Conservation (phyloP, 2,797 vertebrate species). For the Micromesistius poutassou region DNA sequence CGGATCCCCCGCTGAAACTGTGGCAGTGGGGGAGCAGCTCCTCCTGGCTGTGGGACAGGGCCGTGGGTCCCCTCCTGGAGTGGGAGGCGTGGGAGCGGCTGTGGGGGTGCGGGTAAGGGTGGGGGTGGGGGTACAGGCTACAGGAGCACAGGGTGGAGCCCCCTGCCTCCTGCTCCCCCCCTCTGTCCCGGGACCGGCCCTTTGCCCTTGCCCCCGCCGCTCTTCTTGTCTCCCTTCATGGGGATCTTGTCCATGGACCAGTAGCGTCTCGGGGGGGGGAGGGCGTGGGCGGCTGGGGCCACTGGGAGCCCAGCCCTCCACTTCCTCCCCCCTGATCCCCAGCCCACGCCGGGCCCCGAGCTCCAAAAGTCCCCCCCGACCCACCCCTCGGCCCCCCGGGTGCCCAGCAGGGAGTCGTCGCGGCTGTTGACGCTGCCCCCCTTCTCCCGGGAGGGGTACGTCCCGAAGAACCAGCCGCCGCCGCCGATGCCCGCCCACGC, state of each 20-base stretch:
- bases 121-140: constrained; percentile 73
- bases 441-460: constrained; percentile 79
- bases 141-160: constrained; percentile 70
- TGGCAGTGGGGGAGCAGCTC: constrained; percentile 80
- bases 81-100: constrained; percentile 70
- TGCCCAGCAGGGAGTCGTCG: constrained; percentile 74
- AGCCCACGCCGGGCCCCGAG: constrained; percentile 72
- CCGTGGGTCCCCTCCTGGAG: constrained; percentile 65
- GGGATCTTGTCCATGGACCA: constrained; percentile 92
- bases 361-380: constrained; percentile 73
- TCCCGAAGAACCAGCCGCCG: constrained; percentile 80
- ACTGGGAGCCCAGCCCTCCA: constrained; percentile 68
- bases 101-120: constrained; percentile 73
- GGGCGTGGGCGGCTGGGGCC: constrained; percentile 69
- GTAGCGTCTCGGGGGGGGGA: constrained; percentile 81
- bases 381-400: constrained; percentile 73
- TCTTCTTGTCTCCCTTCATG: constrained; percentile 75
- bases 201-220: constrained; percentile 65
- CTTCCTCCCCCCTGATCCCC: constrained; percentile 76
- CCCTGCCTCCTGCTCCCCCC: constrained; percentile 53
- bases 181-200: constrained; percentile 58
- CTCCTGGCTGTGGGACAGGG: constrained; percentile 77
- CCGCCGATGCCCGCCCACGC: constrained; percentile 76
- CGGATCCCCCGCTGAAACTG: constrained; percentile 75
- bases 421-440: constrained; percentile 79